Conservation (phyloP, 2,113 vertebrate genomes). For the Motacilla alba region DNA sequence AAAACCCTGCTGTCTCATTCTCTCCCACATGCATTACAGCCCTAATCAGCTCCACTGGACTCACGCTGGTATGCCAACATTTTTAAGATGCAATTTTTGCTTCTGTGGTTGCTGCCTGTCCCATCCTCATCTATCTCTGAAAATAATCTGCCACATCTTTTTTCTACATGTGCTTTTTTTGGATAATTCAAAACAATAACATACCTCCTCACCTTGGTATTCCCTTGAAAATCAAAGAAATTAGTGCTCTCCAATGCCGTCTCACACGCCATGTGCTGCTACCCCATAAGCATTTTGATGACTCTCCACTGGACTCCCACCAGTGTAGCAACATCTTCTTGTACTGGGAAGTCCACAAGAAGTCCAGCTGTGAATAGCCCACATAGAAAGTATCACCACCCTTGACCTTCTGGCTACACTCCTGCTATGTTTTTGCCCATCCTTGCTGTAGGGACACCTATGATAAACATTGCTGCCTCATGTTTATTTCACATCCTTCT, state of each 20-base stretch:
- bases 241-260: background rate
- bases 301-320: background rate
- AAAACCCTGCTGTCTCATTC: background rate
- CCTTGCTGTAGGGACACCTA: background rate
- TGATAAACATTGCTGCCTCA: background rate
- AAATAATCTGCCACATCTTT: background rate
- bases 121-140: background rate
- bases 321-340: background rate
- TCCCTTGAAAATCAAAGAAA: background rate
- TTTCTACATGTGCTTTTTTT: background rate
- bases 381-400: background rate
- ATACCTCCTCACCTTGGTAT: background rate
- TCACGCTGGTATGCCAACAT: background rate
- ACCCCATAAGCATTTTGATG: background rate
- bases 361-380: background rate
- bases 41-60: background rate
- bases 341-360: background rate
- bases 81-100: background rate
- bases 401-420: background rate
- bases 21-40: fast-evolving
- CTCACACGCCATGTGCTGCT: fast-evolving
- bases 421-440: background rate
- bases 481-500: background rate
- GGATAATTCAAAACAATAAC: background rate
- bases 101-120: background rate